Percentiles rank a stretch among this genome's conserved stretches.
Evolutionary conservation across 1,140 invertebrate species (phyloP).

Genomic region (Pachyrhynchus sulphureomaculatus): DNA sequence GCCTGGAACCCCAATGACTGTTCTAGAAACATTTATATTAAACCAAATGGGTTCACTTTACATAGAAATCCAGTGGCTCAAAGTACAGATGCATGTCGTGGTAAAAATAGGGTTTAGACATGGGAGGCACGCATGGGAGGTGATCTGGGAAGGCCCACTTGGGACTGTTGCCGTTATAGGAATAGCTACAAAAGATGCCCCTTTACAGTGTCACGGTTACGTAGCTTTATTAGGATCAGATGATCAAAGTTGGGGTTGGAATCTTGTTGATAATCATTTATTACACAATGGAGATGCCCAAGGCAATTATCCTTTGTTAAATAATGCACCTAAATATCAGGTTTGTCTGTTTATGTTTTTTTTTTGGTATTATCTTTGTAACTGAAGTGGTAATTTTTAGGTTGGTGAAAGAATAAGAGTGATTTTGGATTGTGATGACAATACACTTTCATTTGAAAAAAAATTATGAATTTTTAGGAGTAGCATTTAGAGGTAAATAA

Average conservation of each 20-base stretch:
- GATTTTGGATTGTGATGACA: conserved; percentile 96
- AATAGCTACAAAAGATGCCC: conserved; percentile 92
- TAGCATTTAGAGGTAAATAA: conserved; percentile 87
- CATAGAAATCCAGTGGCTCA: conserved; percentile 97
- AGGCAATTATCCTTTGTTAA: conserved; percentile 92
- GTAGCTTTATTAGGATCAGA: conserved; percentile 92
- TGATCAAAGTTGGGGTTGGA: conserved; percentile 99
- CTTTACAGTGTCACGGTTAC: conserved; percentile 90
- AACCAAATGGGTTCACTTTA: conserved; percentile 95
- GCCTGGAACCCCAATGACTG: conserved; percentile 98
- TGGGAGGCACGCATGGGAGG: conserved; percentile 96
- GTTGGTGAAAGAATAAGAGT: conserved; percentile 95
- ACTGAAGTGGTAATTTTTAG: conserved; percentile 56
- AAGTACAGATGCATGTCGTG: conserved; percentile 94
- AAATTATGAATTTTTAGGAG: conserved; percentile 97
- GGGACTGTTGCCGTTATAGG: conserved; percentile 95
- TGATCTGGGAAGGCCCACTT: conserved; percentile 97
- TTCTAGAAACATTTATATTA: conserved; percentile 95
- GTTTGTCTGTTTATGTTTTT: conserved; percentile 53
- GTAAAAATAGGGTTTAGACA: conserved; percentile 91
- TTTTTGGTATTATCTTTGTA: neutral
- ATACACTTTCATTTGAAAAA: conserved; percentile 96
- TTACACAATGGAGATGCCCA: conserved; percentile 95
- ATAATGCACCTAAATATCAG: conserved; percentile 98
- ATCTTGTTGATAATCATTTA: conserved; percentile 96